Conservation (phyloP, 2,888 invertebrate species). For the Melanotus villosus region DNA sequence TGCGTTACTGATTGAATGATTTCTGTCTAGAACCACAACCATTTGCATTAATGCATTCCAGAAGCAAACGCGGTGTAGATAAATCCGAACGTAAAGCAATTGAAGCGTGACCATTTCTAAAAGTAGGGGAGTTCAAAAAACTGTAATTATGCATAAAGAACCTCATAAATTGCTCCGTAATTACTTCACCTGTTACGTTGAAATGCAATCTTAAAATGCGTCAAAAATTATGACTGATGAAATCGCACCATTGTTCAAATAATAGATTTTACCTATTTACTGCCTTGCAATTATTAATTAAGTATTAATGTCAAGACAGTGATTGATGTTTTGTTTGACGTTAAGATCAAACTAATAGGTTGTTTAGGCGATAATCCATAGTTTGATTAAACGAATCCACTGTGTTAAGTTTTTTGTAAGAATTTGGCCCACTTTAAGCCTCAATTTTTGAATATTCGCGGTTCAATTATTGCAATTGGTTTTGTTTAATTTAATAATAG, state of each 20-base stretch:
- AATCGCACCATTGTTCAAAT: neutral
- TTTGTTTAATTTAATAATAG: neutral
- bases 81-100: neutral
- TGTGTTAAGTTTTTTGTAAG: neutral
- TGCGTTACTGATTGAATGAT: neutral
- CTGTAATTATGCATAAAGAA: slow-evolving; percentile 10
- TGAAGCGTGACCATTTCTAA: slow-evolving; percentile 3
- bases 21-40: neutral
- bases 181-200: neutral
- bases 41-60: neutral
- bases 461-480: neutral
- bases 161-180: neutral
- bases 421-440: neutral
- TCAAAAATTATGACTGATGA: neutral
- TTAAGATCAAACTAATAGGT: no score
- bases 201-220: neutral
- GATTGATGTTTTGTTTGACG: neutral
- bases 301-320: neutral
- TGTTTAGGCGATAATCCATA: neutral
- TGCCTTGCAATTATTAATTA: neutral
- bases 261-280: neutral
- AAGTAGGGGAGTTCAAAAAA: no score
- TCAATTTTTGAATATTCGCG: neutral
- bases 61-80: neutral
- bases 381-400: neutral